Base-by-base conservation (phyloP, 2,797 vertebrate species). In the Neosilurus hyrtlii region DNA sequence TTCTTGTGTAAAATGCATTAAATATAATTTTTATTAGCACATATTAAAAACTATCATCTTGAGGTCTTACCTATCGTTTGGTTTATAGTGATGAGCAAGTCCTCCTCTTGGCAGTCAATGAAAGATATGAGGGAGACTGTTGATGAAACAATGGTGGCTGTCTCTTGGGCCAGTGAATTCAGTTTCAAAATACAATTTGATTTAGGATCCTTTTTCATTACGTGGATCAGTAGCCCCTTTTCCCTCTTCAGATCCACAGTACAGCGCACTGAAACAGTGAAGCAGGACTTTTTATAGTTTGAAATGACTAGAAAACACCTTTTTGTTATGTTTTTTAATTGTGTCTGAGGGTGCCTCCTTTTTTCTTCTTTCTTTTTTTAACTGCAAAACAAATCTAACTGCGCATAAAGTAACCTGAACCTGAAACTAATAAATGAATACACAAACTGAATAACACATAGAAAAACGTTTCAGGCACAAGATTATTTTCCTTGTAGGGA, bases 101-200 rank as follows among this genome's bases (percentile, higher is more conserved):
- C 91, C 52, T 82, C 71, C 16, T 88, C 83, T 9, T 20, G 24
- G 66, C 94, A 95, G 88, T 89, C 88, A 87, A 90, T 89, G 85
- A 93, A 93, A n/a, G 86, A 82, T n/a, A 95, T 79, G 1, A 72
- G 54, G 15, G 87, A 83, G 22, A 72, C 37, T 8, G 82, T 86
- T 30, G 61, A 79, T 0, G 93, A 86, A 4, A 83, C 24, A 8
- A 94, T 57, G 1, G 83, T 90, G 82, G 92, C 83, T 0, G 68
- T 84, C 35, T 89, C 88, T 82, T 66, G 86, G 2, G 1, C 11
- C 75, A 43, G 71, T 0, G 89, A 91, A 85, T 89, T 88, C 7
- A 90, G 30, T 80, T 86, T 92, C 88, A 95, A 92, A 86, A 89
- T n/a, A 20, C 94, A 95, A 43, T 10, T 18, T 22, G 93, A 90